phyloP scores from a whole-genome alignment of 2,113 vertebrate genomes.

The Oncorhynchus tshawytscha region DNA sequence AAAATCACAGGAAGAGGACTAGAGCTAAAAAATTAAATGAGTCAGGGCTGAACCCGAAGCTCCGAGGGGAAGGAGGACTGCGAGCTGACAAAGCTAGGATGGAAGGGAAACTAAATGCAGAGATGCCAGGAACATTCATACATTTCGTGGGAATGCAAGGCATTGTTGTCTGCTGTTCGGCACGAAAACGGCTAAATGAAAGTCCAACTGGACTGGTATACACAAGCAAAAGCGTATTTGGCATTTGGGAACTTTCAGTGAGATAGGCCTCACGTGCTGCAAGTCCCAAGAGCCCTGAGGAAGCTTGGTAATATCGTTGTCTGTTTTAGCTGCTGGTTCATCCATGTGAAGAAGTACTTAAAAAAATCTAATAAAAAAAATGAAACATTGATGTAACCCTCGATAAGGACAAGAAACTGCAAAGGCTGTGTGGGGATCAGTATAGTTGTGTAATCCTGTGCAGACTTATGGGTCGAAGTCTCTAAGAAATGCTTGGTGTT shows the following conservation, averaged over 20 bases:
- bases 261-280: not conserved
- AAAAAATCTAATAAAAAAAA: conserved; percentile 10
- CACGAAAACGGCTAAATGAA: conserved; percentile 22
- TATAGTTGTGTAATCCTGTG: conserved; percentile 37
- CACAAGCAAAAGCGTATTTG: conserved; percentile 8
- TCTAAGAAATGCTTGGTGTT: conserved; percentile 26
- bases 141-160: conserved; percentile 27
- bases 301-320: conserved; percentile 23
- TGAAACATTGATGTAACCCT: conserved; percentile 26
- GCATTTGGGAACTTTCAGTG: conserved; percentile 1
- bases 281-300: conserved; percentile 22
- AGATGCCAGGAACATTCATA: not conserved
- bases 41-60: conserved; percentile 34
- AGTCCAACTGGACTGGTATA: conserved; percentile 21
- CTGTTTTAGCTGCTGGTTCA: conserved; percentile 50
- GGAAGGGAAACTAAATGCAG: conserved; percentile 42
- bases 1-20: conserved; percentile 40
- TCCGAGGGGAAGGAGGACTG: conserved; percentile 20
- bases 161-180: conserved; percentile 9
- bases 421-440: conserved; percentile 42
- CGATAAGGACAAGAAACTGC: conserved; percentile 48
- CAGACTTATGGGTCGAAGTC: conserved; percentile 26
- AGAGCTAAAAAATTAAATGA: conserved; percentile 9
- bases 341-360: conserved; percentile 33
- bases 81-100: conserved; percentile 24